phyloP scores from a whole-genome alignment of 1,140 invertebrate genomes.

The Drosophila nannoptera region DNA sequence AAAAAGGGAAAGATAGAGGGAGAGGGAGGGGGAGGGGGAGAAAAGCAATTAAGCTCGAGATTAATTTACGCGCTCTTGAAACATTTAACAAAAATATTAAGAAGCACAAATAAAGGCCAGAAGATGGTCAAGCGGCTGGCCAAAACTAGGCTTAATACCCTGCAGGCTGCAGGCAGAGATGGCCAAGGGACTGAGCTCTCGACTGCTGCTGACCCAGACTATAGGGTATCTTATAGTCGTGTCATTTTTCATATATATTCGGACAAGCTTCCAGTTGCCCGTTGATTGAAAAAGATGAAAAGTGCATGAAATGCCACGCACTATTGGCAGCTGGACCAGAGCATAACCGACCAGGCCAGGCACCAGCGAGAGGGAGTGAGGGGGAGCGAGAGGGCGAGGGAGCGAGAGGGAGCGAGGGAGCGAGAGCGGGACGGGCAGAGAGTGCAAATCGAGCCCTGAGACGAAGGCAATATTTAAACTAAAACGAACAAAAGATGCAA shows the following conservation, averaged over 20 bases:
- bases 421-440: neutral
- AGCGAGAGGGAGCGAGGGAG: neutral
- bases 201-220: too few relatives aligned
- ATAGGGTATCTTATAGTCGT: conserved; percentile 18
- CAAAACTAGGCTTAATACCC: conserved; percentile 41
- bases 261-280: conserved; percentile 9
- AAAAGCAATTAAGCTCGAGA: conserved; percentile 75
- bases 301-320: conserved; percentile 70
- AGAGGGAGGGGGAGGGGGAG: conserved; percentile 12
- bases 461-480: conserved; percentile 74
- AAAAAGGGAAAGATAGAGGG: conserved; percentile 5
- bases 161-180: neutral
- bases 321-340: conserved; percentile 63
- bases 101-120: conserved; percentile 58
- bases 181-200: too few relatives aligned
- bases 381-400: neutral
- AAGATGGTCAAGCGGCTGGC: conserved; percentile 17
- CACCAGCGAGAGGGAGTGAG: neutral
- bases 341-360: neutral
- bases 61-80: conserved; percentile 69
- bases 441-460: conserved; percentile 19
- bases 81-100: conserved; percentile 75
- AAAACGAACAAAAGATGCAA: conserved; percentile 77
- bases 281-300: conserved; percentile 76
- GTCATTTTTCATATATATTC: neutral